Conservation (phyloP, 2,797 vertebrate genomes). For the Sphenopsis melanotis region DNA sequence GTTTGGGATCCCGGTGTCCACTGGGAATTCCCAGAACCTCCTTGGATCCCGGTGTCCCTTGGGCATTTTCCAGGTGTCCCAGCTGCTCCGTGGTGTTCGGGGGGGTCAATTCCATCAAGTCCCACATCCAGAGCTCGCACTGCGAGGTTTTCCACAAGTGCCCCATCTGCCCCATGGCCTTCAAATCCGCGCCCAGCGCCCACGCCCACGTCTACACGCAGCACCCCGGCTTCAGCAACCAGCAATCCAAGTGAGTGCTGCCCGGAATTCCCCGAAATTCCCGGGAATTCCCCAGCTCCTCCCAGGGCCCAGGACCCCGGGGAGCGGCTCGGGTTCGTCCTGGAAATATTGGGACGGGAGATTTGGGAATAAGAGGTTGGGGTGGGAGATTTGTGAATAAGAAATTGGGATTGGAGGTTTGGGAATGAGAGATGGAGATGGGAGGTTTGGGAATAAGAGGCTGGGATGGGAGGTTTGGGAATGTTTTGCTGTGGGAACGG, state of each 20-base stretch:
- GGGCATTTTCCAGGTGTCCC: constrained; percentile 80
- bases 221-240: constrained; percentile 83
- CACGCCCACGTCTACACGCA: constrained; percentile 87
- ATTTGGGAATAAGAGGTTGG: rapidly evolving
- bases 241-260: constrained; percentile 82
- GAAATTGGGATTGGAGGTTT: no score
- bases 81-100: constrained; percentile 95
- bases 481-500: background rate
- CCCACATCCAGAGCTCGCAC: constrained; percentile 93
- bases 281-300: background rate
- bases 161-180: constrained; percentile 96
- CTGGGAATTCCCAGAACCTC: background rate
- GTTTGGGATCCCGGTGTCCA: rapidly evolving
- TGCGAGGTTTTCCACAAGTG: constrained; percentile 98
- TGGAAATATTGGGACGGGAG: no score
- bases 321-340: background rate
- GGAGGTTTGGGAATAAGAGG: no score
- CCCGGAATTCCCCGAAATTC: rapidly evolving
- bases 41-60: rapidly evolving
- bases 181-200: constrained; percentile 91
- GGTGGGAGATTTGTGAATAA: no score
- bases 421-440: no score
- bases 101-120: constrained; percentile 92
- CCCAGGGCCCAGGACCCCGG: background rate
- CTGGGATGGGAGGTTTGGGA: no score